Evolutionary conservation across 2,888 invertebrate genomes (phyloP).

Genomic region (Hirudinaria manillensis): DNA sequence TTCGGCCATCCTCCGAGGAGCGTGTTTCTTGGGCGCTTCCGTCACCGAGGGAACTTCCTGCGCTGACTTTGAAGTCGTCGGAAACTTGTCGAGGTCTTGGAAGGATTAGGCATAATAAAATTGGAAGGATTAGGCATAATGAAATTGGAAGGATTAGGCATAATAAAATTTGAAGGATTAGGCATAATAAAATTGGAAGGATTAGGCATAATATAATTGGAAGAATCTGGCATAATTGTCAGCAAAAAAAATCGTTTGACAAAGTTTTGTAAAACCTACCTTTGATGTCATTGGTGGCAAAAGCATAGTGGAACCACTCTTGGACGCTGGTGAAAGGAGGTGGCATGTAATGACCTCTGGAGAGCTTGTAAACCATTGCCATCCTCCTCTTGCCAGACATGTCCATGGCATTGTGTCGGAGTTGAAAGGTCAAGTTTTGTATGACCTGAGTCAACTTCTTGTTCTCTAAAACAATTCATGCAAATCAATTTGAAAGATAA

Average conservation of each 20-base stretch:
- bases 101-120: neutral
- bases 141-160: neutral
- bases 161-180: neutral
- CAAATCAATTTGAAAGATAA: neutral
- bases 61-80: constrained; percentile 58
- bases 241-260: too few relatives aligned
- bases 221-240: too few relatives aligned
- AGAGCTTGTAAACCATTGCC: constrained; percentile 88
- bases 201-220: too few relatives aligned
- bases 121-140: neutral
- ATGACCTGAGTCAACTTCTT: constrained; percentile 62
- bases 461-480: constrained; percentile 32
- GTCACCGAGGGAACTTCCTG: constrained; percentile 59
- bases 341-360: constrained; percentile 83
- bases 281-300: constrained; percentile 82
- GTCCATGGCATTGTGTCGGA: constrained; percentile 65
- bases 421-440: constrained; percentile 80
- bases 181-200: neutral
- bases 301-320: constrained; percentile 95
- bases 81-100: constrained; percentile 80
- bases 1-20: constrained; percentile 40
- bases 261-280: neutral
- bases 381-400: constrained; percentile 61
- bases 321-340: constrained; percentile 87
- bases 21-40: constrained; percentile 39